Conservation (phyloP, 2,113 vertebrate species). For the Phaethon lepturus region DNA sequence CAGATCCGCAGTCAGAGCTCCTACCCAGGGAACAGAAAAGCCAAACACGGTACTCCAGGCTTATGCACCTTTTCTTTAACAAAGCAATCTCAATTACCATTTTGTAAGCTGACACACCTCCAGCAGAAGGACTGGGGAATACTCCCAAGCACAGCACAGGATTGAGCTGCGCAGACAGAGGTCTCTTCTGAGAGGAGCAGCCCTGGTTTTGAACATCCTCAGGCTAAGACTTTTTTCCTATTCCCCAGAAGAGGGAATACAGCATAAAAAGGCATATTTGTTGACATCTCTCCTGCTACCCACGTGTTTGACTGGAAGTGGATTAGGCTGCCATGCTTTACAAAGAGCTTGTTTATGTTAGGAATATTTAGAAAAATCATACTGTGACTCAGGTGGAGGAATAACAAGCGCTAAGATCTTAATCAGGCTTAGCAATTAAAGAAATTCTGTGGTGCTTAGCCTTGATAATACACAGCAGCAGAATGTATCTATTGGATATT, state of each 20-base stretch:
- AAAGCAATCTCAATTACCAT: not conserved
- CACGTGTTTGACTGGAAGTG: not conserved
- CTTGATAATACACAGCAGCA: not conserved
- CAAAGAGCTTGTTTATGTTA: not conserved
- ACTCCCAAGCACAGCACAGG: not conserved
- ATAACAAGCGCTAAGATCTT: not conserved
- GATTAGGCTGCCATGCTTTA: not conserved
- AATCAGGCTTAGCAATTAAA: not conserved
- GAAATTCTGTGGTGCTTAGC: not conserved
- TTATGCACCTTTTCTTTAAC: not conserved
- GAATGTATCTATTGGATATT: not conserved
- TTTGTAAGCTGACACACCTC: not conserved
- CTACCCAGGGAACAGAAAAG: not conserved
- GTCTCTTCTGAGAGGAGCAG: not conserved
- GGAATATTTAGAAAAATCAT: not conserved
- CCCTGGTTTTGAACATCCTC: not conserved
- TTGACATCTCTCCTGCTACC: not conserved
- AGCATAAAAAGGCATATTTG: not conserved
- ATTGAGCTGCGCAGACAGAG: not conserved
- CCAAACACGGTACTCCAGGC: not conserved
- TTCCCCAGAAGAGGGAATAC: not conserved
- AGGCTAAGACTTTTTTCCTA: not conserved
- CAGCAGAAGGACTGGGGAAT: not conserved
- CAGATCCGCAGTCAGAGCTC: not conserved
- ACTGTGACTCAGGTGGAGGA: not conserved